Base-by-base conservation (phyloP, 2,888 invertebrate species). In the Himalopsyche kuldschensis region DNA sequence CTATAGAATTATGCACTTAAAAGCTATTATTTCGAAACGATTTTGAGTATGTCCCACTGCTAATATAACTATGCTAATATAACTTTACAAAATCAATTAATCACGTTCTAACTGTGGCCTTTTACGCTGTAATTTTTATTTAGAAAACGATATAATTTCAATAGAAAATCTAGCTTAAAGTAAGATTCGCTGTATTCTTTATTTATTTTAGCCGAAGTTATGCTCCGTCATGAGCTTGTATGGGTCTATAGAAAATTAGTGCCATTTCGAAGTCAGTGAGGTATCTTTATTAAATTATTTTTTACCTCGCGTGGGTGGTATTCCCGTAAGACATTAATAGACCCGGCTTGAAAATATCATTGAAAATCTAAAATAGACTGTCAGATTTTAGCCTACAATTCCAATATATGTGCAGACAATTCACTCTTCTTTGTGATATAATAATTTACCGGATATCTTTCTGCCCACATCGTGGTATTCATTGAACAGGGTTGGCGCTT, bases 371-470 rank as follows among this genome's bases (percentile, higher is more conserved):
- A 78, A 75, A 82, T 82, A 82, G 77, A 69, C 82, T 84, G 82
- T 84, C 82, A 30, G 20, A 31, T 20, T 75, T 55, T 30, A 32
- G 46, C 77, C 80, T 55, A 80, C 82, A 84, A 84, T 84, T 75
- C 80, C 63, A 82, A 80, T 80, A 69, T 84, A 82, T 82, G 78
- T 20, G 82, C 46, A 47, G 84, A 84, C 82, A 75, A 79, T 84
- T 79, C 84, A 75, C 82, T 80, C 75, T 41, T 76, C 81, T 69
- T 75, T 82, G 80, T 80, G 75, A 55, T 78, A 80, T 78, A 75
- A 82, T 84, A 84, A 84, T 78, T 84, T 84, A 84, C 63, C 78
- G 79, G 78, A 82, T 82, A 84, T 80, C 82, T 75, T 79, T 82
- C 75, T 32, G 48, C 82, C 82, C 82, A 84, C 84, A 17, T 20